Evolutionary conservation across 2,113 vertebrate species (phyloP).

Genomic region (Silurus glanis): DNA sequence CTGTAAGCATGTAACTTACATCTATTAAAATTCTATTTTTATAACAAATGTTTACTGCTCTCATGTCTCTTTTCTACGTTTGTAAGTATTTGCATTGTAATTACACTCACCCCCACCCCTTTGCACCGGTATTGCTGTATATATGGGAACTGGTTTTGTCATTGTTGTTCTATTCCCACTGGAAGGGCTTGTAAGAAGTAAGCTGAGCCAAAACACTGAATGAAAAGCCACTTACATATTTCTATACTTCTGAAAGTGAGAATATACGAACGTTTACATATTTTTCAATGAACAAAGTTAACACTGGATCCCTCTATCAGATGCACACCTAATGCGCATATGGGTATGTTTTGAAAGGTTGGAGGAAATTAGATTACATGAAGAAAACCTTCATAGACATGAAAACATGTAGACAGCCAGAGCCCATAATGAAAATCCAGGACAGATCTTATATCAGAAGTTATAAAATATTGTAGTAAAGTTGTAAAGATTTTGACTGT

Average conservation of each 20-base stretch:
- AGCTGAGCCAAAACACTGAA: not conserved
- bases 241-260: not conserved
- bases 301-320: not conserved
- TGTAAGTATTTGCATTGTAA: not conserved
- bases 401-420: not conserved
- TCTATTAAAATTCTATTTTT: not conserved
- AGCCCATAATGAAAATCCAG: not conserved
- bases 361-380: not conserved
- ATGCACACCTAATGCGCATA: not conserved
- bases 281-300: not conserved
- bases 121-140: not conserved
- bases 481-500: not conserved
- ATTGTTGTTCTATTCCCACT: not conserved
- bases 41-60: not conserved
- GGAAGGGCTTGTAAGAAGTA: not conserved
- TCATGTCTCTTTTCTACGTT: not conserved
- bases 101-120: not conserved
- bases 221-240: not conserved
- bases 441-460: not conserved
- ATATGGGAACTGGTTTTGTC: not conserved
- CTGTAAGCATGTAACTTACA: not conserved
- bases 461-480: not conserved
- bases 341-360: not conserved
- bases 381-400: not conserved
- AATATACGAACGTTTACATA: not conserved